Percentiles rank a stretch among this genome's conserved stretches.
These are phyloP conservation scores for Diadumene lineata DNA, from an alignment of 92 coral and sea anemone genomes.

Conservation along the genomic window DNA sequence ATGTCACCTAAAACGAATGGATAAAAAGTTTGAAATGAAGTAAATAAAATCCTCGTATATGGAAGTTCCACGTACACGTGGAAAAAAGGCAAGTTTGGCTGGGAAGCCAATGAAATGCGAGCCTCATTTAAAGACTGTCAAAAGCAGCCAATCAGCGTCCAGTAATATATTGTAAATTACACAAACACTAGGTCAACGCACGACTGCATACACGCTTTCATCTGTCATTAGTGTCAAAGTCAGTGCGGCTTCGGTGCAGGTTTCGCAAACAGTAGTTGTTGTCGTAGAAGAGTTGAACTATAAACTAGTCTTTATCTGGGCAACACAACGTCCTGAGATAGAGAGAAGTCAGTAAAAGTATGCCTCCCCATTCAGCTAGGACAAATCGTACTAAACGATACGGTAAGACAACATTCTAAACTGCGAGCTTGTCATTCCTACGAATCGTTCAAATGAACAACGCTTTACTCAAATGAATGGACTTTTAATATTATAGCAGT, in stretches of 20 bases:
- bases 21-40: constrained; percentile 57
- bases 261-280: constrained; percentile 91
- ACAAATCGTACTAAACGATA: constrained; percentile 76
- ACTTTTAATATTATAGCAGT: constrained; percentile 52
- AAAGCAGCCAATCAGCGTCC: constrained; percentile 79
- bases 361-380: constrained; percentile 84
- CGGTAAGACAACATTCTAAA: constrained; percentile 70
- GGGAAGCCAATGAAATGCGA: constrained; percentile 92
- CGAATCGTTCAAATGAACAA: constrained; percentile 87
- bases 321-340: constrained; percentile 1
- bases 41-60: constrained; percentile 78
- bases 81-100: constrained; percentile 90
- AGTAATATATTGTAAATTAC: constrained; percentile 89
- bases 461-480: constrained; percentile 84
- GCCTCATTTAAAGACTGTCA: constrained; percentile 92
- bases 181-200: constrained; percentile 95
- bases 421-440: constrained; percentile 57
- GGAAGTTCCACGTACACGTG: constrained; percentile 98
- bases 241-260: constrained; percentile 94
- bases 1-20: constrained; percentile 49
- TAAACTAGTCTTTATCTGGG: neutral
- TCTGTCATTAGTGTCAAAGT: constrained; percentile 99
- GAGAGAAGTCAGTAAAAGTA: constrained; percentile 17
- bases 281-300: constrained; percentile 18
- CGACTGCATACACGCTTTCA: constrained; percentile 96